Percentiles rank a stretch among this genome's conserved stretches.
These are phyloP conservation scores for Chymomyza fuscimana DNA, from an alignment of 2,888 invertebrate genomes.

Conservation along the genomic window DNA sequence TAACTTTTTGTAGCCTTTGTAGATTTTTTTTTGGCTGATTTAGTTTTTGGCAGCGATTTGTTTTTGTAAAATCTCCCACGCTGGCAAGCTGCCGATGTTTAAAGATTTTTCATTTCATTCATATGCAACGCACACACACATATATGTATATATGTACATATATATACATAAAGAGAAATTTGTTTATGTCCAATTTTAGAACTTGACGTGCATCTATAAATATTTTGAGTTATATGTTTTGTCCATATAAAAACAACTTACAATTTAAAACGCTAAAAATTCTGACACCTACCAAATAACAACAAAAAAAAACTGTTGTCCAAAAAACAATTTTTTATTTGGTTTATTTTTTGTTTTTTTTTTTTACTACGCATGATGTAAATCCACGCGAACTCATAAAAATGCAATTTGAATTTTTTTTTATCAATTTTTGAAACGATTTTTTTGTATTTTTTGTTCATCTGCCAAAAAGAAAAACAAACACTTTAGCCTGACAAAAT, in stretches of 20 bases:
- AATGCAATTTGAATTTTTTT: conserved; percentile 3
- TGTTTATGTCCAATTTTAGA: conserved; percentile 12
- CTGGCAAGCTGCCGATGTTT: conserved; percentile 8
- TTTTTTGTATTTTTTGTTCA: background rate
- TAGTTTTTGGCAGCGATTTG: background rate
- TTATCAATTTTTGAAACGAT: background rate
- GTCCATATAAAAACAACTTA: background rate
- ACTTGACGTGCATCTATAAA: background rate
- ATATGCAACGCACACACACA: background rate
- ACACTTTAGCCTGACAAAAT: conserved; percentile 32
- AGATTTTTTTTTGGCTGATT: conserved; percentile 3
- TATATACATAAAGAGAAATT: background rate
- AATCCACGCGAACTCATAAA: background rate
- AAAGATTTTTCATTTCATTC: conserved; percentile 1
- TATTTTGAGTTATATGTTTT: background rate
- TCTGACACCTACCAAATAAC: background rate
- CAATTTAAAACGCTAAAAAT: background rate
- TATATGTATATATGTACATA: no score
- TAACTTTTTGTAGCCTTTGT: background rate
- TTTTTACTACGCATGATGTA: background rate
- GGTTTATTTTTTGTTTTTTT: background rate
- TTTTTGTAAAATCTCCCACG: conserved; percentile 5
- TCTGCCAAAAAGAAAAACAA: background rate
- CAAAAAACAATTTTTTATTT: background rate
- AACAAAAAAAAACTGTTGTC: background rate